Base-by-base conservation (phyloP, 35 echinoderm and acorn worm genomes). In the Lytechinus variegatus region DNA sequence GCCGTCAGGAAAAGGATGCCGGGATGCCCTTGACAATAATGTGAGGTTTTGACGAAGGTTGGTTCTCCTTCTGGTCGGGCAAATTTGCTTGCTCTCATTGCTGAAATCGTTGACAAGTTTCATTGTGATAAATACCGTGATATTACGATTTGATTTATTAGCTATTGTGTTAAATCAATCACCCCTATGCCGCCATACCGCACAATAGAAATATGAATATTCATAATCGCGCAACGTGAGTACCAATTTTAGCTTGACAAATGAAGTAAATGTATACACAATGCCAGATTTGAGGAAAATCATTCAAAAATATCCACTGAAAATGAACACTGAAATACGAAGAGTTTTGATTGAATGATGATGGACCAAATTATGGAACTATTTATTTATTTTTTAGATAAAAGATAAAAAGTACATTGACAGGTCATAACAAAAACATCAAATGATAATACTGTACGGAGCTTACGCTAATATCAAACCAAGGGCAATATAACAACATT, bases 61-160 rank as follows among this genome's bases (percentile, higher is more conserved):
- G n/a, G 24, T 24, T 79, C 66, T 79, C 66, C 66, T n/a, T 24
- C n/a, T 3, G 6, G 56, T 2, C 9, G 13, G 56, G 56, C 9
- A 58, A 58, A 79, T 79, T n/a, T 16, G 66, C 19, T 24, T 24
- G 66, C 14, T 24, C 21, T 79, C n/a, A 21, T 79, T 16, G 4
- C 66, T 79, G 66, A 79, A 19, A 24, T 16, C 66, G 19, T n/a
- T 79, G 66, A 79, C 66, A 16, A 16, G 66, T 27, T 79, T 79
- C 19, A 79, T 79, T 79, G 24, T 79, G 66, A 79, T 79, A n/a
- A 4, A 79, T 79, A 24, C 66, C 66, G 24, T 79, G n/a, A 79
- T 79, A 79, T 79, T 79, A 79, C 66, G 66, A 27, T 79, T 79
- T 79, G 66, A 79, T 79, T 79, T 79, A 79, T 79, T n/a, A n/a